These are phyloP conservation scores for Allobates femoralis DNA, from an alignment of 2,797 vertebrate species.

Conservation along the genomic window DNA sequence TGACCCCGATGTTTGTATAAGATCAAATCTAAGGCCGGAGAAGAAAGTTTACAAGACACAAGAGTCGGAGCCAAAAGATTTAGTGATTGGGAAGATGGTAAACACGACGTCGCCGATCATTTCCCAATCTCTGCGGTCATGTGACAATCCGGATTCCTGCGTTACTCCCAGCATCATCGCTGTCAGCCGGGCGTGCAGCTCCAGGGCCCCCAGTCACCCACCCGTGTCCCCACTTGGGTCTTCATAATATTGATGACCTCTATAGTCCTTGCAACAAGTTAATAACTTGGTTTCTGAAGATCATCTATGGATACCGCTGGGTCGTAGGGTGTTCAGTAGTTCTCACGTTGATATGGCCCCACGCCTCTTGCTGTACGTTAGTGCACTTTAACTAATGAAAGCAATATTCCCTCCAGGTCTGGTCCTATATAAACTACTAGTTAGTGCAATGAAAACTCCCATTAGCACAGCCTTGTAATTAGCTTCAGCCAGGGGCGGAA, in stretches of 20 bases:
- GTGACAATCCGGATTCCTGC: neutral
- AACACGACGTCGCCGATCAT: neutral
- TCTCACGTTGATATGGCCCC: too few relatives aligned
- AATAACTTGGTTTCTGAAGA: neutral
- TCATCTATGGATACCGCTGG: neutral
- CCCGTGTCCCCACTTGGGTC: neutral
- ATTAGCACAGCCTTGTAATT: too few relatives aligned
- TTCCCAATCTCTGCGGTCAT: neutral
- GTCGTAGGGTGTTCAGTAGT: too few relatives aligned
- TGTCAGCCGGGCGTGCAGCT: neutral
- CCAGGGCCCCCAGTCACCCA: neutral
- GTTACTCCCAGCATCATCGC: neutral
- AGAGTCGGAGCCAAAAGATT: neutral
- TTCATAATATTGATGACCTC: neutral
- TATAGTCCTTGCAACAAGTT: neutral
- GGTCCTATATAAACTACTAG: too few relatives aligned
- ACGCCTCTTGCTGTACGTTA: too few relatives aligned
- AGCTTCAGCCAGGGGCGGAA: too few relatives aligned
- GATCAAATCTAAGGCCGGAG: conserved; percentile 7
- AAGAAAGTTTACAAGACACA: conserved; percentile 4
- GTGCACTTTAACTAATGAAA: too few relatives aligned
- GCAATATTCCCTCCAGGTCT: too few relatives aligned
- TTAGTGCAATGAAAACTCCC: too few relatives aligned
- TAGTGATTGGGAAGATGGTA: neutral
- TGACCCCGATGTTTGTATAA: conserved; percentile 12